A percentile compares a stretch with the other conserved stretches of the same genome.
These are phyloP conservation scores for Cephalopholis sonnerati DNA, from an alignment of 2,113 vertebrate genomes.

Conservation along the genomic window DNA sequence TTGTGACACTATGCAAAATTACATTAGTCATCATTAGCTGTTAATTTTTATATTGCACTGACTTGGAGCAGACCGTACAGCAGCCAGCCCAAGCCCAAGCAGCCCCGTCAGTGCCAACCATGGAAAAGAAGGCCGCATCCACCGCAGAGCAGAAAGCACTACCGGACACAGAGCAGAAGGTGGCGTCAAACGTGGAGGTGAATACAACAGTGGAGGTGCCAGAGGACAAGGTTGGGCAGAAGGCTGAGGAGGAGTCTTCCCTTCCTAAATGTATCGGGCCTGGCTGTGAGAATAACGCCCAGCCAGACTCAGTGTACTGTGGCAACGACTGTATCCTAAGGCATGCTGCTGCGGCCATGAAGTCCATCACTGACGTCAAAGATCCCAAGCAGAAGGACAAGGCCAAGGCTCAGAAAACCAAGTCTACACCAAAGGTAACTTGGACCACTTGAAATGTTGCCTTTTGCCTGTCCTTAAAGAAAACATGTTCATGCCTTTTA, in stretches of 20 bases:
- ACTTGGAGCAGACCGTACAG: slow-evolving; percentile 66
- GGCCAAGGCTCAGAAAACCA: slow-evolving; percentile 81
- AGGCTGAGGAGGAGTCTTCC: slow-evolving; percentile 71
- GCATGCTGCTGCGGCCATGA: slow-evolving; percentile 96
- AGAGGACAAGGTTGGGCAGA: slow-evolving; percentile 36
- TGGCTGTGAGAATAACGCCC: slow-evolving; percentile 91
- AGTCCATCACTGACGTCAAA: slow-evolving; percentile 91
- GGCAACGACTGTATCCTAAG: slow-evolving; percentile 95
- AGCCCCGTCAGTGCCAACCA: slow-evolving; percentile 2
- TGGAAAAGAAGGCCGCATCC: slow-evolving; percentile 31
- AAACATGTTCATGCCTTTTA: neutral
- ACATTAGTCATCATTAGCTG: neutral
- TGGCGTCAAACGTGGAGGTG: slow-evolving; percentile 73
- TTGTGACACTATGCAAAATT: neutral
- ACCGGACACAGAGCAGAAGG: slow-evolving; percentile 65
- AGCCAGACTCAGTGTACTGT: slow-evolving; percentile 96
- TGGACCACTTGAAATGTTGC: slow-evolving; percentile 36
- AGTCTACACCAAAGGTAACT: slow-evolving; percentile 81
- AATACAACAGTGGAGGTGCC: slow-evolving; percentile 40
- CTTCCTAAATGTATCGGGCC: slow-evolving; percentile 94
- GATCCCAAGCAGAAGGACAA: slow-evolving; percentile 87
- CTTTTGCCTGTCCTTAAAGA: slow-evolving; percentile 31
- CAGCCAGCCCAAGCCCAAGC: slow-evolving; percentile 50
- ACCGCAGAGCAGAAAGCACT: slow-evolving; percentile 49
- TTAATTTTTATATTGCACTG: slow-evolving; percentile 55